These are phyloP conservation scores for Bellardia bayeri DNA, from an alignment of 2,888 invertebrate genomes.

Conservation along the genomic window DNA sequence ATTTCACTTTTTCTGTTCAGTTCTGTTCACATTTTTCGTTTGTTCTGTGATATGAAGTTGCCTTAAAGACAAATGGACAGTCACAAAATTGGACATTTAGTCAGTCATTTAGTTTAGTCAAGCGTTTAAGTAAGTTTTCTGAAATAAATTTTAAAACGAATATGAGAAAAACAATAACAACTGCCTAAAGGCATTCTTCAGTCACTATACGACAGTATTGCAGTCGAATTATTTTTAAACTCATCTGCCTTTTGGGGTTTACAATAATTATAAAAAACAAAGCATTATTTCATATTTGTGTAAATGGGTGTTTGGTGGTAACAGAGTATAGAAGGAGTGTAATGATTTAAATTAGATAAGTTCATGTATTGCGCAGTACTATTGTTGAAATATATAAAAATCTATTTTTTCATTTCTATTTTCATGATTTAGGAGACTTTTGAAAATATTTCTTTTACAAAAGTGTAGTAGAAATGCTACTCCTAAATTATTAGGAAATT, in stretches of 20 bases:
- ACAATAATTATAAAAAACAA: background rate
- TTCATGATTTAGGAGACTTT: too few species aligned
- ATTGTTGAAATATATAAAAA: too few species aligned
- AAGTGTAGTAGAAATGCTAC: too few species aligned
- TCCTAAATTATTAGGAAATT: too few species aligned
- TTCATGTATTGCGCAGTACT: too few species aligned
- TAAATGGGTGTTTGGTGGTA: conserved; percentile 34
- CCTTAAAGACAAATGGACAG: conserved; percentile 71
- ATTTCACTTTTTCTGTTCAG: conserved; percentile 6
- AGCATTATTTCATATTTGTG: conserved; percentile 57
- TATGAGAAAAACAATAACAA: conserved; percentile 41
- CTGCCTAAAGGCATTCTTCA: conserved; percentile 32
- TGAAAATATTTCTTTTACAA: too few species aligned
- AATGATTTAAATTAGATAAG: background rate
- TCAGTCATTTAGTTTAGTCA: conserved; percentile 73
- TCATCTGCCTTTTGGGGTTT: conserved; percentile 48
- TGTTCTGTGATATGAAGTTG: conserved; percentile 69
- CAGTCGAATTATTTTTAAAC: conserved; percentile 24
- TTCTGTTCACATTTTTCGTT: conserved; percentile 35
- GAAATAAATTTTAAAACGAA: conserved; percentile 51
- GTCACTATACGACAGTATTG: conserved; percentile 23
- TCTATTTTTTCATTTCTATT: too few species aligned
- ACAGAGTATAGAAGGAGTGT: conserved; percentile 35
- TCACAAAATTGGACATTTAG: conserved; percentile 73
- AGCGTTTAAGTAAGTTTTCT: conserved; percentile 70